Conservation (phyloP, 2,113 vertebrate species). For the Clarias macrocephalus region DNA sequence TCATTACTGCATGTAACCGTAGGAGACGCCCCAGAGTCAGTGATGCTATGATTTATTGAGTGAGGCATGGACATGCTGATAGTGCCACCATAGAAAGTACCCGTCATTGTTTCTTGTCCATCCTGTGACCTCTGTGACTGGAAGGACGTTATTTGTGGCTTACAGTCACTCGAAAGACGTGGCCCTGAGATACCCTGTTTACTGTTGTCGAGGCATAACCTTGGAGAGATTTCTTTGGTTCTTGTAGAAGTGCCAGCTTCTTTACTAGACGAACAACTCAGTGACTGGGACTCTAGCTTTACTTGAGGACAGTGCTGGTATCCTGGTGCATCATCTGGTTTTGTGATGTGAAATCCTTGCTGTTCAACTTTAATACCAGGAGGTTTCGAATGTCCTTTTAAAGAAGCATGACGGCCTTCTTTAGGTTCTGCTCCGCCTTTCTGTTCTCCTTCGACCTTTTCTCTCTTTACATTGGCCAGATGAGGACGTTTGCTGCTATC, state of each 20-base stretch:
- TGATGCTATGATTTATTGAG: conserved; percentile 69
- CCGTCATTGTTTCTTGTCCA: conserved; percentile 63
- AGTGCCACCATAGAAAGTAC: conserved; percentile 83
- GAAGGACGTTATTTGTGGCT: conserved; percentile 67
- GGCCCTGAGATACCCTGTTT: conserved; percentile 72
- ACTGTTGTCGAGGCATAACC: conserved; percentile 70
- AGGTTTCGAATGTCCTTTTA: conserved; percentile 56
- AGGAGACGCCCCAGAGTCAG: conserved; percentile 57
- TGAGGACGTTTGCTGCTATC: conserved; percentile 81
- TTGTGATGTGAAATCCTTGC: conserved; percentile 63
- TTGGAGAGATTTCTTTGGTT: conserved; percentile 79
- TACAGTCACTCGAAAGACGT: conserved; percentile 61
- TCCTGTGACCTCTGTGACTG: conserved; percentile 72
- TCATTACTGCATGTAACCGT: conserved; percentile 53
- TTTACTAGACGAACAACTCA: conserved; percentile 56
- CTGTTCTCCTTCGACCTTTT: conserved; percentile 66
- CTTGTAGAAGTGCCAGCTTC: conserved; percentile 57
- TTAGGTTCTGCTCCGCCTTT: conserved; percentile 52
- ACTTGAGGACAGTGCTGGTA: conserved; percentile 51
- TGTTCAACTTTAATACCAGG: conserved; percentile 64
- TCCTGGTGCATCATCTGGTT: conserved; percentile 33
- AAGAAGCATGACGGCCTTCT: conserved; percentile 55
- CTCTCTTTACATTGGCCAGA: conserved; percentile 65
- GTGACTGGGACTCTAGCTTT: conserved; percentile 64
- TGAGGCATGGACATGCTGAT: conserved; percentile 88